Base-by-base conservation (phyloP, 2,797 vertebrate genomes). In the Pseudochirops corinnae region DNA sequence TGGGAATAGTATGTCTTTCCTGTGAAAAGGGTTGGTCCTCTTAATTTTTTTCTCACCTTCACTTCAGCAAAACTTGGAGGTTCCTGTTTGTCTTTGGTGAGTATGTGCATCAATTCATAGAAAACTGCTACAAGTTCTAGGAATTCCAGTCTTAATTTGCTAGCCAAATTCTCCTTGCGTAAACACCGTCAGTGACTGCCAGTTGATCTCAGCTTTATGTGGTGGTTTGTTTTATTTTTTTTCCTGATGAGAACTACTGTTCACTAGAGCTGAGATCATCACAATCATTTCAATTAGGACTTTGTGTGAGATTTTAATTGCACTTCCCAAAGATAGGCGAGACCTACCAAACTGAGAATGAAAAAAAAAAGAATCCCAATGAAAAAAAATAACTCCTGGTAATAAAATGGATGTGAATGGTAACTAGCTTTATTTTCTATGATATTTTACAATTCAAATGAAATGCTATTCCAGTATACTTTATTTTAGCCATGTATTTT, bases 401-500 rank as follows among this genome's bases (percentile, higher is more conserved):
- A 14, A 91, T 93, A 90, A 94, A 60, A 96, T 60, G 55, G 55
- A 52, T 90, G 24, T 87, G 56, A 93, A 93, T 92, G 29, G 1
- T 39, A 96, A 95, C 94, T 96, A 93, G 92, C 95, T 95, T 55
- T 94, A 94, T 93, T 98, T 74, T 67, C 96, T 96, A 28, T 97
- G 93, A 98, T 93, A 97, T 93, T 95, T 93, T 94, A 95, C 58
- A 96, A 96, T 97, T 95, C 90, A 97, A 97, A 97, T 97, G 90
- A 95, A 96, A 96, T 96, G 90, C 62, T 92, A 74, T 94, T 96
- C 94, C 92, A 91, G 31, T 67, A 3, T 97, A 96, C 97, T 98
- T 98, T 97, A 97, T 98, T 98, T 98, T 97, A 97, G 97, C 97
- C 95, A 92, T 96, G 90, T 97, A 95, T 98, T 98, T 97, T 98